Evolutionary conservation across 1,140 invertebrate species (phyloP).

Genomic region (Polypedilum vanderplanki): DNA sequence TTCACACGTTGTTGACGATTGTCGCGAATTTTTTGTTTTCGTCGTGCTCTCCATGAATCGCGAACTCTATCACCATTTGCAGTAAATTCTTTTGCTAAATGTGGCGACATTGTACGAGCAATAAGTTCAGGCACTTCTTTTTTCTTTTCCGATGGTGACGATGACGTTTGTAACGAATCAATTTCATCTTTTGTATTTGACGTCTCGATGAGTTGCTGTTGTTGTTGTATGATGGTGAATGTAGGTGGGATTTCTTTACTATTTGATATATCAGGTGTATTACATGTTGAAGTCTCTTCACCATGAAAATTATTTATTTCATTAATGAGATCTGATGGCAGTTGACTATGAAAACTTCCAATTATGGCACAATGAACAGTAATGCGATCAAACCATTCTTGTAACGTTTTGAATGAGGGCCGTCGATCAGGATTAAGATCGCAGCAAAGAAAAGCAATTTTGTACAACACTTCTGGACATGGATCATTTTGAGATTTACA

Average conservation of each 20-base stretch:
- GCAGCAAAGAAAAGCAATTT: constrained; percentile 80
- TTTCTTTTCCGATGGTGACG: background rate
- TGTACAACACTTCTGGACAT: constrained; percentile 82
- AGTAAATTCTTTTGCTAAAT: constrained; percentile 43
- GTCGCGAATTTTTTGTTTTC: constrained; percentile 36
- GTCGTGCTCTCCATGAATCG: constrained; percentile 41
- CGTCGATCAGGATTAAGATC: constrained; percentile 80
- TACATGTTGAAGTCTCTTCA: background rate
- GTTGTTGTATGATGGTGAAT: constrained; percentile 37
- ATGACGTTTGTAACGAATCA: constrained; percentile 33
- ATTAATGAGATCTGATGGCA: constrained; percentile 61
- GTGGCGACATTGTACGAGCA: constrained; percentile 39
- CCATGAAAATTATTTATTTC: constrained; percentile 67
- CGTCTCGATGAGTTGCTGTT: constrained; percentile 33
- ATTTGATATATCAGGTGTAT: constrained; percentile 32
- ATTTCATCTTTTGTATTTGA: constrained; percentile 36
- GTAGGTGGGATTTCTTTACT: constrained; percentile 36
- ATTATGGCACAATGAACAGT: constrained; percentile 62
- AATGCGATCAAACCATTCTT: constrained; percentile 72
- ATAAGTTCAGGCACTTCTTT: constrained; percentile 36
- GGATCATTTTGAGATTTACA: constrained; percentile 50
- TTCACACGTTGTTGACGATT: background rate
- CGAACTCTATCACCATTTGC: constrained; percentile 40
- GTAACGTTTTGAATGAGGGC: constrained; percentile 78
- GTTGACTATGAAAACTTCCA: constrained; percentile 39